Conservation (phyloP, 2,797 vertebrate species). For the Hapalemur alaotrensis region DNA sequence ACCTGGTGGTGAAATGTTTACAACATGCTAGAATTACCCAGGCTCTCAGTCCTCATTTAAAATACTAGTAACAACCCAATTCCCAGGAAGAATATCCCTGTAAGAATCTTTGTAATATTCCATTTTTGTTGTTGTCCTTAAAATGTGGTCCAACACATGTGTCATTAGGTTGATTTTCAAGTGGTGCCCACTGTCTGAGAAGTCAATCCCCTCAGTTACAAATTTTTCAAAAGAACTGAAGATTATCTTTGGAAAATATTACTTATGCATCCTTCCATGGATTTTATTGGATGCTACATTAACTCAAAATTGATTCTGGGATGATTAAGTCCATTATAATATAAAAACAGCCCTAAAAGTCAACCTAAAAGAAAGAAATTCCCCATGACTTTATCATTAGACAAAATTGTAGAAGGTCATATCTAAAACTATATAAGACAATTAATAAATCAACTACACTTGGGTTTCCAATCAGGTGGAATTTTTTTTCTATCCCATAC, state of each 20-base stretch:
- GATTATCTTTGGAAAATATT: not conserved
- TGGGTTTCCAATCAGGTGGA: not conserved
- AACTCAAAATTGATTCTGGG: not conserved
- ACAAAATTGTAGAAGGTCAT: not conserved
- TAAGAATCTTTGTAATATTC: not conserved
- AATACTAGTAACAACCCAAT: not conserved
- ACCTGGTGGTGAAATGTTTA: not conserved
- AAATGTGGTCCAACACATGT: not conserved
- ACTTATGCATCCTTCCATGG: not conserved
- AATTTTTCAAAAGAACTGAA: conserved; percentile 1
- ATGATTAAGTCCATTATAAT: not conserved
- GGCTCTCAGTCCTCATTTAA: not conserved
- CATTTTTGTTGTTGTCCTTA: not conserved
- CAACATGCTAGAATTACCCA: not conserved
- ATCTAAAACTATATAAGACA: not conserved
- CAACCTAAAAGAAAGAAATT: not conserved
- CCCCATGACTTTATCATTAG: not conserved
- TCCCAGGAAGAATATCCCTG: not conserved
- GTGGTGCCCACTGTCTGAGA: not conserved
- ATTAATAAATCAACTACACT: not conserved
- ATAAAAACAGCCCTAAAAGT: not conserved
- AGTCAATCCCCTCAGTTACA: not conserved
- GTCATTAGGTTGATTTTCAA: not conserved
- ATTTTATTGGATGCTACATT: not conserved
- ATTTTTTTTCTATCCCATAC: not conserved